Evolutionary conservation across 2,113 vertebrate species (phyloP).

Genomic region (Nycticryphes semicollaris): DNA sequence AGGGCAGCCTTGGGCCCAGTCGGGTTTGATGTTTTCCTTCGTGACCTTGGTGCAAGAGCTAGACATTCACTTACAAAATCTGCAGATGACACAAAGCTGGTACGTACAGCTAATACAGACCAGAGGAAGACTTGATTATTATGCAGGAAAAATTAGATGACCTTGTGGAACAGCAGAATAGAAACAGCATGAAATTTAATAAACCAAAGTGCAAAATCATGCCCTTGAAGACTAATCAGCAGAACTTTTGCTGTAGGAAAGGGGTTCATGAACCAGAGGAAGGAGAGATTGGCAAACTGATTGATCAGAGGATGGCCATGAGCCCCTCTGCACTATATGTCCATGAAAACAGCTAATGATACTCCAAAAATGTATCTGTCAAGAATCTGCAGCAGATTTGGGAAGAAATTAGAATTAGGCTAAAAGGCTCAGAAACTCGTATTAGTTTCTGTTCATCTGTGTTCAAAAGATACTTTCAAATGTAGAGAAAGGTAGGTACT

Average conservation of each 20-base stretch:
- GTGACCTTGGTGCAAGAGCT: neutral
- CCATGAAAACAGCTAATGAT: neutral
- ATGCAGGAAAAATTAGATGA: constrained; percentile 63
- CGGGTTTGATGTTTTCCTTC: neutral
- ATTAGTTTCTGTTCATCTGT: neutral
- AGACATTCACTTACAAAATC: neutral
- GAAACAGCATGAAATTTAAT: constrained; percentile 66
- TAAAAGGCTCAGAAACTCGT: neutral
- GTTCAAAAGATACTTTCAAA: neutral
- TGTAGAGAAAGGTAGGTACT: neutral
- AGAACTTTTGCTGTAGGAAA: constrained; percentile 1
- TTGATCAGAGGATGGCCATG: neutral
- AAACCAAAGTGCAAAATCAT: constrained; percentile 63
- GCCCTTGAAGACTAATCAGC: constrained; percentile 59
- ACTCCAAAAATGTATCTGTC: neutral
- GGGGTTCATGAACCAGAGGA: neutral
- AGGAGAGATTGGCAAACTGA: neutral
- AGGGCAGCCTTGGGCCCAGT: neutral
- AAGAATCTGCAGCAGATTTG: neutral
- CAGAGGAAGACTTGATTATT: constrained; percentile 47
- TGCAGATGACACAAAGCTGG: constrained; percentile 10
- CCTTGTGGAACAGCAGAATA: constrained; percentile 59
- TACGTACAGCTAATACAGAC: neutral
- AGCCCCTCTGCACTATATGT: neutral
- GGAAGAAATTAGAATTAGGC: neutral